Evolutionary conservation across 1,140 invertebrate species (phyloP), one percentile per base, ranked within the genome.

Genomic region (Ooceraea biroi): DNA sequence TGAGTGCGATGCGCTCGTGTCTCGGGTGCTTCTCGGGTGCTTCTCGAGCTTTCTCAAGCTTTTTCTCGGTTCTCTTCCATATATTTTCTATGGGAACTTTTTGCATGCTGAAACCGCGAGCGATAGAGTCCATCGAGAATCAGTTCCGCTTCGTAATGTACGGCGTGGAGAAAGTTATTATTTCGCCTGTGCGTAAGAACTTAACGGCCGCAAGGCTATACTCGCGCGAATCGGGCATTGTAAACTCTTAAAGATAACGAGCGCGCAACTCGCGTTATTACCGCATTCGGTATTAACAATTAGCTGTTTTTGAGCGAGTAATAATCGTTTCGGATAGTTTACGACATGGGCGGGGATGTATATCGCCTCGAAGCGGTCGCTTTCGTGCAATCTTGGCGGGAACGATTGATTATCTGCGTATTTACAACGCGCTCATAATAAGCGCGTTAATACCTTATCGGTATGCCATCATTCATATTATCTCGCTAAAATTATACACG

Each of bases 251-350:
- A 83, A 48, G 85, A 69, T 60, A 82, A 86, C 58, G 66, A 52
- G 61, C 55, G 82, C 27, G 50, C 27, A 22, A 44, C 36, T n/a
- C 68, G 46, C 48, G 36, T 85, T 69, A 85, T 87, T 87, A 82
- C 36, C 60, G 25, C 66, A 63, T 76, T 85, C 50, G 72, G 61
- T 60, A 77, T 66, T 66, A 82, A 82, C 78, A 82, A 58, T 60
- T 85, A 83, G 65, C 52, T 50, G 66, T 74, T 82, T 68, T 52
- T 52, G 30, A 82, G 27, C 41, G 55, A 66, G 71, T 73, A 86
- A 80, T 71, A 65, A 82, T 86, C 71, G 69, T 82, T 63, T 48
- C 41, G n/a, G 58, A 58, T 63, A 60, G 68, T 87, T 86, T 87
- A 87, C 84, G 77, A 83, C 14, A 30, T 52, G 41, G 11, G 46